Base-by-base conservation (phyloP, 2,888 invertebrate genomes). In the Sphinx pinastri region DNA sequence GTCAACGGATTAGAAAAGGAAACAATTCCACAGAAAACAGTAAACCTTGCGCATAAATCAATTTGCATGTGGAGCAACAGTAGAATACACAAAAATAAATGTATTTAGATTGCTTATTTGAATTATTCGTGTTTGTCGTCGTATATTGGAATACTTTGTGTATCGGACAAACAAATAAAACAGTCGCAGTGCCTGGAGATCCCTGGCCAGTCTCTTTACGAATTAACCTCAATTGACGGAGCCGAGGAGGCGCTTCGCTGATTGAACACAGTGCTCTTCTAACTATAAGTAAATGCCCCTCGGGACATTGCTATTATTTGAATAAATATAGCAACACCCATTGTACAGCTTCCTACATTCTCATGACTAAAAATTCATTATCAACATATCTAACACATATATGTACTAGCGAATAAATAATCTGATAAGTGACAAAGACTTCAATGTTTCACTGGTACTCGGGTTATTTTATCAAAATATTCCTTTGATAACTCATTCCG, bases 181-280 rank as follows among this genome's bases (percentile, higher is more conserved):
- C 86, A 89, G 88, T 90, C 89, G 88, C 89, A 78, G 74, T 83
- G 85, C 80, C 82, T 89, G 88, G 89, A 86, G 90, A 89, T 92
- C 90, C 89, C 88, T 91, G 88, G 87, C 84, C 89, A 88, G 91
- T 89, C 92, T 93, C 88, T 88, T 86, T 89, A 89, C 82, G 85
- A 94, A 93, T 94, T 94, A 93, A 94, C 93, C 93, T 92, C 94
- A 94, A 94, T 94, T 94, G 94, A 93, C 86, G 84, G 88, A 84
- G 85, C 83, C 88, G 88, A 89, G 90, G 83, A 92, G 92, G 92
- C 92, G 91, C 91, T 92, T 90, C 88, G 89, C 88, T 93, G 91
- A 93, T 93, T 94, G 93, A 92, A 92, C 87, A 87, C 86, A 85
- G 84, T 85, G 85, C 82, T 81, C 83, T 84, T 75, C n/a, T 63